These are phyloP conservation scores for Caenorhabditis remanei DNA, from an alignment of 1,140 invertebrate species.

Conservation along the genomic window DNA sequence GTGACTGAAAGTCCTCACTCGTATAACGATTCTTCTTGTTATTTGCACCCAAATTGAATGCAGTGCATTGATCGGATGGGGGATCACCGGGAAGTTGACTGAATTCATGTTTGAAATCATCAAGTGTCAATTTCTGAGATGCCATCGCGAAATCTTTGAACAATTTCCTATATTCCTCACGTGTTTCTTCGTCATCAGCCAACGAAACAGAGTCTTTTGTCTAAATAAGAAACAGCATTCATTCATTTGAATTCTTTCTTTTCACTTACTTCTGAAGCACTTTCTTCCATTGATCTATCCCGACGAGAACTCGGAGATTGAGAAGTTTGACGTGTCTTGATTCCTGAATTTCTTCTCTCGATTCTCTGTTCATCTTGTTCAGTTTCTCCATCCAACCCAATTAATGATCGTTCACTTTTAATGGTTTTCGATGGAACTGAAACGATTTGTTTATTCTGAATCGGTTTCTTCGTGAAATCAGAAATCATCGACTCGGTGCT, in stretches of 20 bases:
- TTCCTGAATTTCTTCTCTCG: background rate
- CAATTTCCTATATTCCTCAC: constrained; percentile 15
- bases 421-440: background rate
- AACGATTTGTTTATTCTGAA: background rate
- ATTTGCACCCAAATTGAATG: background rate
- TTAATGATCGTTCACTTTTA: constrained; percentile 13
- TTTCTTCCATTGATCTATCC: background rate
- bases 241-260: too few species aligned
- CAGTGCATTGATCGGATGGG: background rate
- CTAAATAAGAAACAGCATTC: background rate
- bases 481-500: background rate
- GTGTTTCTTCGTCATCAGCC: constrained; percentile 21
- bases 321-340: background rate
- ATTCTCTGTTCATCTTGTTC: background rate
- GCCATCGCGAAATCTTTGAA: constrained; percentile 33
- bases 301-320: constrained; percentile 5
- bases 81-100: constrained; percentile 13
- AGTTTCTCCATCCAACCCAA: constrained; percentile 44
- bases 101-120: constrained; percentile 41
- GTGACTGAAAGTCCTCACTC: background rate
- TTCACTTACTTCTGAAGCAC: background rate
- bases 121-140: constrained; percentile 8
- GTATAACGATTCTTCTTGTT: constrained; percentile 2
- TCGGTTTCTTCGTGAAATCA: background rate
- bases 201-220: constrained; percentile 26